Evolutionary conservation across 2,888 invertebrate species (phyloP), one percentile per base, ranked within the genome.

Genomic region (Ceriagrion tenellum): DNA sequence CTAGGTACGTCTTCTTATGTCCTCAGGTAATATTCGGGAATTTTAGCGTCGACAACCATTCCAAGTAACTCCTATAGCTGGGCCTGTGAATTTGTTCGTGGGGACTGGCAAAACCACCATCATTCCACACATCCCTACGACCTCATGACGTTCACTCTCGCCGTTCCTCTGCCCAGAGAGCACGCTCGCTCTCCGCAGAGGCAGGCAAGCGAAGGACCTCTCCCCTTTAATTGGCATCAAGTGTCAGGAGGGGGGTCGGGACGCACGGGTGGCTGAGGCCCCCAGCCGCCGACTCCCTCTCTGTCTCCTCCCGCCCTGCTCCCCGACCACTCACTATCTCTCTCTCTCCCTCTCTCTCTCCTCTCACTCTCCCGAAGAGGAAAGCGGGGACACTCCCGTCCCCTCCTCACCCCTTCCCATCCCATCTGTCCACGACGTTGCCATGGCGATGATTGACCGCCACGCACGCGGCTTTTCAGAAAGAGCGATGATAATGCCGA

Each of bases 201-300:
- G 30, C 12, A 23, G 47, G 26, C 93, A 26, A 12, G 20, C 69
- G n/a, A 93, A 26, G 91, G 40, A 47, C 63, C 93, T 40, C 69
- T 93, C 93, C 69, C 93, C 93, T 93, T 93, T 93, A 93, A 93
- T 93, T 93, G 93, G 74, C 63, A 93, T 93, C 63, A 93, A 93
- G 93, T 93, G 69, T 81, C 93, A 35, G 47, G 47, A 8, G 47
- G n/a, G 8, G 47, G 13, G 59, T 2, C 10, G 74, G 63, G 69
- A 35, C n/a, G 59, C 69, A 69, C 47, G 69, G 63, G 59, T 91
- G 93, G 55, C 35, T 35, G 81, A 10, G 26, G 35, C 69, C 55
- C 47, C 69, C 40, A 10, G 12, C 30, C 81, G 81, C 81, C 6
- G 20, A 59, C 20, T 59, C 69, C n/a, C 8, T 26, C 69, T 47